Evolutionary conservation across 2,888 invertebrate species (phyloP), one percentile per base, ranked within the genome.

Genomic region (Hermaeophaga mercurialis): DNA sequence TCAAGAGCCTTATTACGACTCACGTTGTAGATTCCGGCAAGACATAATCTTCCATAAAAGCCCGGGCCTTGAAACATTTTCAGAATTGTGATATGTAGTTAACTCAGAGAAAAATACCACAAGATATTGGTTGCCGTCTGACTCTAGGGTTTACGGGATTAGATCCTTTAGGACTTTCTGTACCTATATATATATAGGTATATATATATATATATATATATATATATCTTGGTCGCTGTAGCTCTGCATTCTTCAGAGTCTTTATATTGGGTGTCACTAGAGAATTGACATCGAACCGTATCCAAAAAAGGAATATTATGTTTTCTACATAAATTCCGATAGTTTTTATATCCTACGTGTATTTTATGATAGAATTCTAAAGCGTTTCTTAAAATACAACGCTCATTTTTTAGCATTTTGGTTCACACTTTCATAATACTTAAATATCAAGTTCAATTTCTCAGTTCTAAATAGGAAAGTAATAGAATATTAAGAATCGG

Each of bases 261-360:
- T 22, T 24, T 33, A 33, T 24, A 19, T 41, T 1, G 19, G 19
- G 15, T 41, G 41, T 24, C 41, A 41, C 41, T 9, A 22, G 41
- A 41, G 41, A 22, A 41, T 41, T 41, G 22, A 41, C 22, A 24
- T 41, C 12, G 41, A 41, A 41, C 15, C 41, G 41, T 22, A 41
- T 41, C 41, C 41, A 18, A 12, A 18, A 41, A 22, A 12, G 15
- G 12, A 41, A 41, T 41, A 41, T 41, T 41, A 41, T 41, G 24
- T 22, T 19, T 41, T 41, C 19, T 18, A 12, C 41, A 22, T 41
- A 18, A 41, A 41, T 22, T 41, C 22, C n/a, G 4, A 11, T 12
- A 12, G 18, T 22, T 11, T 41, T 41, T 19, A 41, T 41, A 41
- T 12, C 19, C n/a, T 22, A 11, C 8, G 7, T 33, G 11, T 33